Percentiles rank a stretch among this genome's conserved stretches.
Conservation (phyloP, 30 jellyfish, hydroid and myxozoan species). For the Aurelia aurita region DNA sequence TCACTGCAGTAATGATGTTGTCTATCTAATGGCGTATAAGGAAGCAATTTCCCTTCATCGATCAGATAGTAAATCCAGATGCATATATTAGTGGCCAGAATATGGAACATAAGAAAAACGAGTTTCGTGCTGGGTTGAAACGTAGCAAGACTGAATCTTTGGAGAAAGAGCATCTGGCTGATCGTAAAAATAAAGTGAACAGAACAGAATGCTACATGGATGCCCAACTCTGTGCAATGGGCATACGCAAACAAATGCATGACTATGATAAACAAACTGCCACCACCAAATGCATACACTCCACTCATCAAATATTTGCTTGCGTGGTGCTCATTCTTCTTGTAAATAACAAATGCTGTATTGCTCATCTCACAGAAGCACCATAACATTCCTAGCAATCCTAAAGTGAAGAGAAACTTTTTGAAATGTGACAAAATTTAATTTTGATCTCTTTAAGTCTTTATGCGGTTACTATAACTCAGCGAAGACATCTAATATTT, state of each 20-base stretch:
- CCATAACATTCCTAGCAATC: constrained; percentile 24
- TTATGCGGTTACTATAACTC: too few relatives aligned
- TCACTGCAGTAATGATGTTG: neutral
- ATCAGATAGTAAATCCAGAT: constrained; percentile 30
- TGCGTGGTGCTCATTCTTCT: constrained; percentile 16
- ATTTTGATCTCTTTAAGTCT: too few relatives aligned
- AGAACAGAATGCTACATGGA: constrained; percentile 13
- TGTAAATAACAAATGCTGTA: constrained; percentile 13
- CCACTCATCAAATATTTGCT: constrained; percentile 65
- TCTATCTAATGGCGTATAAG: neutral
- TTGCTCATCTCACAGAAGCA: constrained; percentile 9
- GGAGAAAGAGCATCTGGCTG: constrained; percentile 51
- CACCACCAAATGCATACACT: constrained; percentile 70
- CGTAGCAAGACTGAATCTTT: constrained; percentile 33
- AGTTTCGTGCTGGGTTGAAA: constrained; percentile 1
- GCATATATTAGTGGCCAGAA: constrained; percentile 53
- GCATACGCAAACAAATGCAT: constrained; percentile 24
- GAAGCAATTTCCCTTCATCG: constrained; percentile 30
- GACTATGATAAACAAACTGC: constrained; percentile 36
- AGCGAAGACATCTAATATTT: too few relatives aligned
- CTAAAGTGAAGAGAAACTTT: neutral
- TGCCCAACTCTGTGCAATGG: constrained; percentile 25
- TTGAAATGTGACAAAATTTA: too few relatives aligned
- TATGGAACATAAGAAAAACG: constrained; percentile 34
- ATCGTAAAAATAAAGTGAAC: constrained; percentile 28